Evolutionary conservation across 1,140 invertebrate genomes (phyloP).

Genomic region (Neocloeon triangulifer): DNA sequence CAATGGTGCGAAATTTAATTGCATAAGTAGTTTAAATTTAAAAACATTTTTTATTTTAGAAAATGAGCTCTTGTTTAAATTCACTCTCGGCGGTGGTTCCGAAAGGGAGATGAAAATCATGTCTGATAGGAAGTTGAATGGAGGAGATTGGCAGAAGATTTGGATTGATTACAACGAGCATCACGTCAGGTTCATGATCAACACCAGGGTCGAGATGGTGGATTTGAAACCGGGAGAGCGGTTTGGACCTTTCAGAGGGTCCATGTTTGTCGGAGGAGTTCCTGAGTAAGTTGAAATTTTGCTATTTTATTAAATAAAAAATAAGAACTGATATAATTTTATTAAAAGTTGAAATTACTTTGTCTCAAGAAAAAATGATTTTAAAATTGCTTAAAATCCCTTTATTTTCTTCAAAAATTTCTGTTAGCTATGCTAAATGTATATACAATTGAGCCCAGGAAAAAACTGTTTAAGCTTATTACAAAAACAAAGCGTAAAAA

Average conservation of each 20-base stretch:
- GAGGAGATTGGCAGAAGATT: slow-evolving; percentile 86
- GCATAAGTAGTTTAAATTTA: slow-evolving; percentile 3
- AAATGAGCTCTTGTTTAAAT: slow-evolving; percentile 71
- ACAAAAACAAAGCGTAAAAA: too few relatives aligned
- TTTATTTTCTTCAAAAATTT: too few relatives aligned
- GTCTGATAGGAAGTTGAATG: slow-evolving; percentile 57
- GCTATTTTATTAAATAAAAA: too few relatives aligned
- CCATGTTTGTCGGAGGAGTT: slow-evolving; percentile 78
- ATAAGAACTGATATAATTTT: too few relatives aligned
- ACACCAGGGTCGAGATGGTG: slow-evolving; percentile 68
- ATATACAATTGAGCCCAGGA: too few relatives aligned
- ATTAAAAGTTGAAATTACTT: too few relatives aligned
- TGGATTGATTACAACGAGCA: slow-evolving; percentile 85
- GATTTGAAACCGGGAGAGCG: slow-evolving; percentile 63
- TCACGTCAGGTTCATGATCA: slow-evolving; percentile 84
- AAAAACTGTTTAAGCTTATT: too few relatives aligned
- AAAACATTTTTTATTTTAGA: slow-evolving; percentile 22
- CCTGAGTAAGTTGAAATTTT: slow-evolving; percentile 63
- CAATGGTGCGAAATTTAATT: slow-evolving; percentile 30
- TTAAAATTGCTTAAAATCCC: too few relatives aligned
- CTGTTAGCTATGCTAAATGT: too few relatives aligned
- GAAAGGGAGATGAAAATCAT: slow-evolving; percentile 55
- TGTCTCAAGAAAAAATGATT: too few relatives aligned
- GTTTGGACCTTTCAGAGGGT: slow-evolving; percentile 77
- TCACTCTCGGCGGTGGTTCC: slow-evolving; percentile 61